Evolutionary conservation across 2,888 invertebrate species (phyloP).

Genomic region (Mycalesis mineus): DNA sequence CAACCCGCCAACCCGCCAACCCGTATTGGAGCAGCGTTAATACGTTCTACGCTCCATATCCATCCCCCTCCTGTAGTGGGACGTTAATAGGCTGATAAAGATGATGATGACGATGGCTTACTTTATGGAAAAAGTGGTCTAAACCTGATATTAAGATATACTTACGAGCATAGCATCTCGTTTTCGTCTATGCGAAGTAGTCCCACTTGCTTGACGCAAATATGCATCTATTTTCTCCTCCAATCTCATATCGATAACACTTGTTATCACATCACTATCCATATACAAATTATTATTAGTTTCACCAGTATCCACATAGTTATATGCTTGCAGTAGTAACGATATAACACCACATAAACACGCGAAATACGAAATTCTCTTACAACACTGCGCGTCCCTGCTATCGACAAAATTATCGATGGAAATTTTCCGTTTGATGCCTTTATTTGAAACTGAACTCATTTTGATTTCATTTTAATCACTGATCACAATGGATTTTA

Average conservation of each 20-base stretch:
- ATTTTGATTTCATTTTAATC: slow-evolving; percentile 14
- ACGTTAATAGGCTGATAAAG: too few species aligned
- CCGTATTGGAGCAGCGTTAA: too few species aligned
- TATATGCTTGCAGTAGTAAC: slow-evolving; percentile 57
- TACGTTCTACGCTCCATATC: too few species aligned
- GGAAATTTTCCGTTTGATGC: slow-evolving; percentile 5
- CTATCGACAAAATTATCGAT: slow-evolving; percentile 1
- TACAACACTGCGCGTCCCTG: slow-evolving; percentile 45
- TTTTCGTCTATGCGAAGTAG: slow-evolving; percentile 45
- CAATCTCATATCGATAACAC: slow-evolving; percentile 46
- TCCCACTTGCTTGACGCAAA: slow-evolving; percentile 40
- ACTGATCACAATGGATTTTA: slow-evolving; percentile 1
- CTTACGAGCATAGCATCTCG: slow-evolving; percentile 70
- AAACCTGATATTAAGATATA: background rate
- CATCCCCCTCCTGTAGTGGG: too few species aligned
- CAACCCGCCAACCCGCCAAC: too few species aligned
- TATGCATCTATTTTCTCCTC: slow-evolving; percentile 54
- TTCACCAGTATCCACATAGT: slow-evolving; percentile 42
- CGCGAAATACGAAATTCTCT: slow-evolving; percentile 56
- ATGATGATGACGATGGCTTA: too few species aligned
- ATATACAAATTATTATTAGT: slow-evolving; percentile 34
- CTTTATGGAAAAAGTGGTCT: too few species aligned
- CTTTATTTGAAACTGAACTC: slow-evolving; percentile 7
- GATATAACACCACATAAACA: slow-evolving; percentile 58
- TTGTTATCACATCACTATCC: slow-evolving; percentile 42